Base-by-base conservation (phyloP, 2,888 invertebrate genomes). In the Oscheius sp. region DNA sequence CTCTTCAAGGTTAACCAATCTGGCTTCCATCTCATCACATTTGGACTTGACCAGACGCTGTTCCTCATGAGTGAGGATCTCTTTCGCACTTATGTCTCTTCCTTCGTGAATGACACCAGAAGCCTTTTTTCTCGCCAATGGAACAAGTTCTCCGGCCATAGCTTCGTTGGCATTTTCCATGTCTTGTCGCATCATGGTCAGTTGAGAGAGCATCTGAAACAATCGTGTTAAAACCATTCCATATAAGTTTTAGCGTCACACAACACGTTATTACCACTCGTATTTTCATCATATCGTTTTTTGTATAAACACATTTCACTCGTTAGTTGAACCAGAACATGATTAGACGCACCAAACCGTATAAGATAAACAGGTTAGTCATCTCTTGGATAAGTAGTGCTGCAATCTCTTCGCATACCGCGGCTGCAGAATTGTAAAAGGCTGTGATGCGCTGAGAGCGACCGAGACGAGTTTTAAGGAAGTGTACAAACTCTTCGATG, bases 101-200 rank as follows among this genome's bases (percentile, higher is more conserved):
- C 87, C 88, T 73, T 88, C 86, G 21, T 82, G 80, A 53, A 82
- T 83, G 3, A 86, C 66, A 0, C 79, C 76, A 33, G 73, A 73
- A n/a, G 84, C 81, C 63, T 88, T 88, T 71, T 88, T 86, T 62
- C 80, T 81, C 0, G 88, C 88, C 21, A 87, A 75, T 13, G 87
- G 87, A 0, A 81, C 84, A 71, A 87, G 74, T 76, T 87, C 87
- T 37, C 85, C 86, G 10, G 88, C 87, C 80, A 88, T 84, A 10
- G 88, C 83, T 2, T 85, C 85, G 60, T 83, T 85, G 13, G 88
- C 88, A 65, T 79, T 82, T 50, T 71, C 70, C 82, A 88, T 79
- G 70, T 88, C 88, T 32, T 60, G 58, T 21, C 77, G 79, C 87
- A 88, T 88, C 82, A 85, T 81, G 59, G 77, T 76, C 58, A 88